phyloP scores from a whole-genome alignment of 2,113 vertebrate species.

The Rissa tridactyla region DNA sequence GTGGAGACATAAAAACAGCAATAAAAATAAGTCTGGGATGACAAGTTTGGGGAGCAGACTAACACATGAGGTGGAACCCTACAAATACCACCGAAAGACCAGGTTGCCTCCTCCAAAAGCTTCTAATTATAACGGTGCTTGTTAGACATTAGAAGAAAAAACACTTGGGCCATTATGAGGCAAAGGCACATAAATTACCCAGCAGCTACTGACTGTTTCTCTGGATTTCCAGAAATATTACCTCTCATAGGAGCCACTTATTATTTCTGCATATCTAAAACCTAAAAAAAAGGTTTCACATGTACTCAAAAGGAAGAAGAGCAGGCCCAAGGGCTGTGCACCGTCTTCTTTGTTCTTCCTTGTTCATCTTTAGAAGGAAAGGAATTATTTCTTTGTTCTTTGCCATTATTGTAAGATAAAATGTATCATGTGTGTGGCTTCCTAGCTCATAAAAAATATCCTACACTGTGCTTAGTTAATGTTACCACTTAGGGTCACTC shows the following conservation, averaged over 20 bases:
- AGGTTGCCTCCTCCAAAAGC: background rate
- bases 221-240: constrained; percentile 18
- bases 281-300: background rate
- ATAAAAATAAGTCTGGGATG: constrained; percentile 19
- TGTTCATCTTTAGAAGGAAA: background rate
- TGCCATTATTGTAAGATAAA: background rate
- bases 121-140: background rate
- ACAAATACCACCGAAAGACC: background rate
- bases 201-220: background rate
- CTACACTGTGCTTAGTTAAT: background rate
- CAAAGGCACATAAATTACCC: constrained; percentile 22
- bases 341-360: background rate
- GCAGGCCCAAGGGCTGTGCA: background rate
- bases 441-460: background rate
- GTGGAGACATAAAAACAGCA: constrained; percentile 25
- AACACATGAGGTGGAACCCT: background rate
- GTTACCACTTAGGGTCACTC: background rate
- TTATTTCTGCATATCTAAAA: constrained; percentile 25
- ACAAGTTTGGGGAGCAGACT: background rate
- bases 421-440: background rate
- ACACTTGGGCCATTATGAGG: background rate
- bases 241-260: background rate
- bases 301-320: background rate
- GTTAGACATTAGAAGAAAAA: background rate
- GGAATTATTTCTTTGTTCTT: background rate